Evolutionary conservation across 2,797 vertebrate genomes (phyloP).

Genomic region (Muscicapa comitata): DNA sequence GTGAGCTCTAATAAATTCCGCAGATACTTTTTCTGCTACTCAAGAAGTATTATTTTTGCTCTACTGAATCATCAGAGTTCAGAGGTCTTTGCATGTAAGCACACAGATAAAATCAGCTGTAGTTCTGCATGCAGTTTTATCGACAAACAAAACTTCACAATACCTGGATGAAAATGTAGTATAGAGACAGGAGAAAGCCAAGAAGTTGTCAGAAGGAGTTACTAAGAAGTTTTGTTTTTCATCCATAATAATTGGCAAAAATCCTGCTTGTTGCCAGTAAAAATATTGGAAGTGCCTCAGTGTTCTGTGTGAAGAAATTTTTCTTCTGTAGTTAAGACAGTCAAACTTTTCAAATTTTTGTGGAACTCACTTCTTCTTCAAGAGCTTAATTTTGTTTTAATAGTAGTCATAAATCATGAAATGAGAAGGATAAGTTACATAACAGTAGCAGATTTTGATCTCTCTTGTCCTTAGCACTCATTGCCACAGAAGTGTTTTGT

Average conservation of each 20-base stretch:
- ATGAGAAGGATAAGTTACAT: conserved; percentile 26
- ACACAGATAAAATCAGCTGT: background rate
- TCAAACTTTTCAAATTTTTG: conserved; percentile 19
- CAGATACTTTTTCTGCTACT: background rate
- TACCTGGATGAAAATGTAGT: background rate
- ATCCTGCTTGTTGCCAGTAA: conserved; percentile 13
- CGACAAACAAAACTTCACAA: background rate
- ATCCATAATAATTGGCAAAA: background rate
- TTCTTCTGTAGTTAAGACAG: background rate
- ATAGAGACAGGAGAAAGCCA: conserved; percentile 20
- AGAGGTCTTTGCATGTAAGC: background rate
- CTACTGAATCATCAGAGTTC: background rate
- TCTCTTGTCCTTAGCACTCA: background rate
- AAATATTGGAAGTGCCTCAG: conserved; percentile 37
- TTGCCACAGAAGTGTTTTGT: background rate
- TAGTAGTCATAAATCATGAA: conserved; percentile 63
- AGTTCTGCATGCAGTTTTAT: background rate
- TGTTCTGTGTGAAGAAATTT: background rate
- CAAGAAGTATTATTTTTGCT: background rate
- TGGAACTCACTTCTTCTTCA: conserved; percentile 39
- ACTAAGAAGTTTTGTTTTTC: conserved; percentile 35
- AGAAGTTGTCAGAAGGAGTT: conserved; percentile 40
- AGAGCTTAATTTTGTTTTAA: conserved; percentile 54
- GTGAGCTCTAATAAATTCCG: background rate
- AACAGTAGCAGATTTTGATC: conserved; percentile 46